Percentiles rank a stretch among this genome's conserved stretches.
Evolutionary conservation across 1,140 invertebrate genomes (phyloP).

Genomic region (Pseudoatta argentina): DNA sequence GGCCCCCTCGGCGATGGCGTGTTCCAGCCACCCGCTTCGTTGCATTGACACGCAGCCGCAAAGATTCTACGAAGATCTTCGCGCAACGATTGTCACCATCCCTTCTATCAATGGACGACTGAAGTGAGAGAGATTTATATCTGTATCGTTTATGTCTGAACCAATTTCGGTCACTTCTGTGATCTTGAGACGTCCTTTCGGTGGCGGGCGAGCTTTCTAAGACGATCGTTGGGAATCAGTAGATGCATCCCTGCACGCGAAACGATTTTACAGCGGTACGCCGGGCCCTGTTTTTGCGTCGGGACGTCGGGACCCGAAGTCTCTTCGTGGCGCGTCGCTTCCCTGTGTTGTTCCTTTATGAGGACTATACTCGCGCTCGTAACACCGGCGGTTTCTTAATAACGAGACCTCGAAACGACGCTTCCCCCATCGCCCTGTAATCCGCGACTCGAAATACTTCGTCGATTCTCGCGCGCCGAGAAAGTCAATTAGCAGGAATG

Average conservation of each 20-base stretch:
- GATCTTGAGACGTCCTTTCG: background rate
- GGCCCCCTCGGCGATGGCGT: slow-evolving; percentile 35
- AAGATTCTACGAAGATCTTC: background rate
- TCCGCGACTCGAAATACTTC: slow-evolving; percentile 47
- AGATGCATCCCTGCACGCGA: slow-evolving; percentile 76
- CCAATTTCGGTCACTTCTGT: background rate
- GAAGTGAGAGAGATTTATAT: background rate
- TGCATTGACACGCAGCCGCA: slow-evolving; percentile 1
- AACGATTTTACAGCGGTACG: slow-evolving; percentile 79
- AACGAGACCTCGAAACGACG: slow-evolving; percentile 62
- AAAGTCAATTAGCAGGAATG: slow-evolving; percentile 67
- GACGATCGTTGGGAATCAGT: slow-evolving; percentile 32
- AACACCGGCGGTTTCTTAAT: slow-evolving; percentile 72
- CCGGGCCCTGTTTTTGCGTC: slow-evolving; percentile 76
- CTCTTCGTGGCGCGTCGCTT: slow-evolving; percentile 45
- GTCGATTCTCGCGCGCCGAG: slow-evolving; percentile 43
- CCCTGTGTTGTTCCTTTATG: slow-evolving; percentile 63
- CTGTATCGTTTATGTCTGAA: too few relatives aligned
- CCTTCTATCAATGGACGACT: background rate
- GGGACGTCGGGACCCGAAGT: slow-evolving; percentile 57
- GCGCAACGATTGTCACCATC: slow-evolving; percentile 6
- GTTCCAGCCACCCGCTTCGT: slow-evolving; percentile 61
- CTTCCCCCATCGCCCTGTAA: slow-evolving; percentile 41
- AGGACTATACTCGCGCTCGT: slow-evolving; percentile 62
- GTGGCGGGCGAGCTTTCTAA: background rate